Conservation (phyloP, 2,888 invertebrate genomes). For the Frankliniella intonsa region DNA sequence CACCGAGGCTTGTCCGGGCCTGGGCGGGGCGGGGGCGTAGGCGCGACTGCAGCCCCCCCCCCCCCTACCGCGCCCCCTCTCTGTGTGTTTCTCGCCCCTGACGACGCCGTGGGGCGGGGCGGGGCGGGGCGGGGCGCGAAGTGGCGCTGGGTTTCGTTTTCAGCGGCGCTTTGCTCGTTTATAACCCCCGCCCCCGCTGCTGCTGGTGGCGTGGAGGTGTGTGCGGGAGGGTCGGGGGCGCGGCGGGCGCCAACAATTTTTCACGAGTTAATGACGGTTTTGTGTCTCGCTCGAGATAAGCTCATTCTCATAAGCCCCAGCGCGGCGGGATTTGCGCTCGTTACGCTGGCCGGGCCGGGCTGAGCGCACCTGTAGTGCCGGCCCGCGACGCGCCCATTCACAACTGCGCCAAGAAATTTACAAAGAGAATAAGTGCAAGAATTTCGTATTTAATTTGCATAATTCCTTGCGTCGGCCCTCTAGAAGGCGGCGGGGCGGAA, state of each 20-base stretch:
- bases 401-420: too few species aligned
- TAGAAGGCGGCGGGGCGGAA: neutral
- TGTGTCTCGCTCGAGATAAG: constrained; percentile 19
- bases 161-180: neutral
- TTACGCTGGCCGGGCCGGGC: neutral
- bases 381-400: neutral
- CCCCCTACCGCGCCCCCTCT: neutral
- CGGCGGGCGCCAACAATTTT: neutral
- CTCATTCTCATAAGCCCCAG: constrained; percentile 8
- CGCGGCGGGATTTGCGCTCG: constrained; percentile 19
- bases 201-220: neutral
- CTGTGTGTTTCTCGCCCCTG: neutral
- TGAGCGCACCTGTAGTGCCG: neutral
- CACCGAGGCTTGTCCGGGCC: neutral
- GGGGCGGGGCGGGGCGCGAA: neutral
- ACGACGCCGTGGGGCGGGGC: neutral
- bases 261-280: constrained; percentile 15
- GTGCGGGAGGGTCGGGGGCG: neutral
- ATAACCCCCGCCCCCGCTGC: neutral
- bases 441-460: too few species aligned
- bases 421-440: too few species aligned
- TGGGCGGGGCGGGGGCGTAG: neutral
- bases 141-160: neutral
- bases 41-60: neutral
- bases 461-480: neutral